Evolutionary conservation across 2,113 vertebrate species (phyloP).

Genomic region (Actenoides lindsayi): DNA sequence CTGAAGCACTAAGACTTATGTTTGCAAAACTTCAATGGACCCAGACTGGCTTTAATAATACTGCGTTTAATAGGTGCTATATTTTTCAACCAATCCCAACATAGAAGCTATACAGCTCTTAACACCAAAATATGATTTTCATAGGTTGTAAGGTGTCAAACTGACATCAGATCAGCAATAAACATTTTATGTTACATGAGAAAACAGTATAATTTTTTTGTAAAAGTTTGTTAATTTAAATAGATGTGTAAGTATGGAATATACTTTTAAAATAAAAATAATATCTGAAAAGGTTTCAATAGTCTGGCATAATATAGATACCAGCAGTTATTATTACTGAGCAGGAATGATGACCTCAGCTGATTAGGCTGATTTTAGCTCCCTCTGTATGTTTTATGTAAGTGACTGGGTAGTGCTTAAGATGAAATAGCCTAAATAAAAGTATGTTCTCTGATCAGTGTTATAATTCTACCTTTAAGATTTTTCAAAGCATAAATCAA

Average conservation of each 20-base stretch:
- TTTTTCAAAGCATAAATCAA: not conserved
- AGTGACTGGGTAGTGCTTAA: not conserved
- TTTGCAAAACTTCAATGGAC: not conserved
- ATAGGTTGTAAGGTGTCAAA: not conserved
- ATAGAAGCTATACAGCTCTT: not conserved
- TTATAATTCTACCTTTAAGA: not conserved
- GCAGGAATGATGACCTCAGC: not conserved
- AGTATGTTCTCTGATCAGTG: not conserved
- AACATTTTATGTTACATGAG: not conserved
- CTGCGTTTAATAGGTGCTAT: not conserved
- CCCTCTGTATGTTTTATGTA: not conserved
- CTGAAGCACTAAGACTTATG: not conserved
- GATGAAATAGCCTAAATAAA: not conserved
- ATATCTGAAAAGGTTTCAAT: not conserved
- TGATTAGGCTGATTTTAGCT: not conserved
- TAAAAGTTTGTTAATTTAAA: not conserved
- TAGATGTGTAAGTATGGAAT: not conserved
- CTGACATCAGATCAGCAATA: not conserved
- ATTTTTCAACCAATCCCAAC: not conserved
- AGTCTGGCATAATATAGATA: not conserved
- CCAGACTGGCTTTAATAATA: not conserved
- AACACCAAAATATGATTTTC: not conserved
- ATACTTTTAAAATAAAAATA: not conserved
- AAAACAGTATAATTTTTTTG: not conserved
- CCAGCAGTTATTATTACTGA: not conserved